phyloP scores from a whole-genome alignment of 2,888 invertebrate genomes.

The Dynastes grantii region DNA sequence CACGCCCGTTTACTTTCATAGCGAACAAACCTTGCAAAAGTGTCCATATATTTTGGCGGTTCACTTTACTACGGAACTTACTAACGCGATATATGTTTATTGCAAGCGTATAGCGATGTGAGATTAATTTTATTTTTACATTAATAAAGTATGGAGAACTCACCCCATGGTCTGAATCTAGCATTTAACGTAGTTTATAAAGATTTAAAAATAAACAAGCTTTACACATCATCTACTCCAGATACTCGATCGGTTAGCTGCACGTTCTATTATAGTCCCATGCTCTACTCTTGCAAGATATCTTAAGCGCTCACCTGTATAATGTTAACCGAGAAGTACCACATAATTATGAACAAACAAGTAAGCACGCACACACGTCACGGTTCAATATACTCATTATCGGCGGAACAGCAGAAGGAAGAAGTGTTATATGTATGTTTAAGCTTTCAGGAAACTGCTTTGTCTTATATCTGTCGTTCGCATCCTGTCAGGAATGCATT shows the following conservation, averaged over 20 bases:
- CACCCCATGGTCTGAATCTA: too few relatives aligned
- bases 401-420: slow-evolving; percentile 26
- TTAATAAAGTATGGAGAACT: too few relatives aligned
- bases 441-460: slow-evolving; percentile 42
- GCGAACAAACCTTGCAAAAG: too few relatives aligned
- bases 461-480: slow-evolving; percentile 29
- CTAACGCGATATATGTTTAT: too few relatives aligned
- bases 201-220: not conserved
- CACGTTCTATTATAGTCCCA: slow-evolving; percentile 5
- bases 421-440: slow-evolving; percentile 34
- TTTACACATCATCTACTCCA: slow-evolving; percentile 6
- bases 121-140: too few relatives aligned
- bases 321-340: slow-evolving; percentile 9
- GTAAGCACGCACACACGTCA: slow-evolving; percentile 25
- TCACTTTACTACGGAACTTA: too few relatives aligned
- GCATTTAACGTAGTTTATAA: too few relatives aligned
- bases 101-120: too few relatives aligned
- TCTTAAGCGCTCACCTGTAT: slow-evolving; percentile 35
- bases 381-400: slow-evolving; percentile 48
- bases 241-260: not conserved
- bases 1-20: too few relatives aligned
- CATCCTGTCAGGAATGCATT: slow-evolving; percentile 25
- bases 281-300: slow-evolving; percentile 3
- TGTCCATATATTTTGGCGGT: too few relatives aligned
- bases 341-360: slow-evolving; percentile 24